Base-by-base conservation (phyloP, 1,140 invertebrate genomes). In the Pseudomyrmex cubaensis region DNA sequence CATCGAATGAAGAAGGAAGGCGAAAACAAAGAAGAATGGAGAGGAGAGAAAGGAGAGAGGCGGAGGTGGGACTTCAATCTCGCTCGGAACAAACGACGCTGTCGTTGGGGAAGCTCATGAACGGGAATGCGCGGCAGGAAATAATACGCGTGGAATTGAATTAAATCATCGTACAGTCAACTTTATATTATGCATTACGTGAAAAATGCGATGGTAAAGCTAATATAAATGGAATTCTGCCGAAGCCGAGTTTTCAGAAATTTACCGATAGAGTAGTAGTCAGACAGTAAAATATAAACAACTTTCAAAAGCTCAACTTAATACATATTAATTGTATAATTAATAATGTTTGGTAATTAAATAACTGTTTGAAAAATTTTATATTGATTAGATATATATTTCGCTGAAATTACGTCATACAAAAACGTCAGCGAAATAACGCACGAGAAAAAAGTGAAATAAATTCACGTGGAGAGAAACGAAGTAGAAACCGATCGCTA, bases 1-100 rank as follows among this genome's bases (percentile, higher is more conserved):
- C 74, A 76, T 89, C 82, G 87, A 88, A 88, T 64, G 64, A 86
- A 61, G 85, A 80, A 87, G 63, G 52, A 84, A 50, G 61, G 44
- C 74, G 54, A 75, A 86, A 72, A 80, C 73, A 70, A 62, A 76
- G 62, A 84, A 64, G 74, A 64, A 85, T 54, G 52, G 63, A 83
- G 50, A 77, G 67, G 56, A 70, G 61, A 17, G 64, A 85, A 67
- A 83, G 80, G 73, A 56, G 67, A 67, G 66, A 17, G 20, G 54
- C 5, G 52, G 50, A 56, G 44, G 67, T 62, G 48, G 78, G 46
- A 52, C 56, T 59, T 77, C 52, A 70, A 84, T 87, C 69, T 50
- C n/a, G 25, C 50, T 61, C 44, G 66, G 76, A 72, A 87, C 54
- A 66, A 83, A 83, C 72, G 62, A 75, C 64, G 78, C 73, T 69